A percentile compares a stretch with the other conserved stretches of the same genome.
phyloP scores from a whole-genome alignment of 1,140 invertebrate species.

The Coptotermes formosanus region DNA sequence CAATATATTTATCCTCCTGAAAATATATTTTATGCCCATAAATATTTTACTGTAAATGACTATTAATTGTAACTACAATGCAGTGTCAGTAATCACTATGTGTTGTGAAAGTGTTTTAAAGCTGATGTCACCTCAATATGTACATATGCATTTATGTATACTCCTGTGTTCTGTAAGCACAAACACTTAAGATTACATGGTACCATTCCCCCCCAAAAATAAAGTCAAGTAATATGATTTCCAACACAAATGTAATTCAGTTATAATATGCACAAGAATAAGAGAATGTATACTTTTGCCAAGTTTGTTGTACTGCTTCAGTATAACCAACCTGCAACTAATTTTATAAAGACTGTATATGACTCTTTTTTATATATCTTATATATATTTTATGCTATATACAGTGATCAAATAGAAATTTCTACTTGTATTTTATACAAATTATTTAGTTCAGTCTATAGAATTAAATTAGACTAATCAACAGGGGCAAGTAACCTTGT shows the following conservation, averaged over 20 bases:
- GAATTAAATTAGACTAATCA: too few species aligned
- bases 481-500: too few species aligned
- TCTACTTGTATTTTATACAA: background rate
- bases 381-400: background rate
- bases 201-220: background rate
- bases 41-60: constrained; percentile 9
- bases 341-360: background rate
- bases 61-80: background rate
- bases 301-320: background rate
- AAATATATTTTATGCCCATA: constrained; percentile 19
- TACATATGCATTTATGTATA: background rate
- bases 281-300: background rate
- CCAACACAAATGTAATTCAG: background rate
- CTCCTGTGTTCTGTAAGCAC: background rate
- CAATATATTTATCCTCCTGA: constrained; percentile 11
- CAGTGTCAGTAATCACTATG: background rate
- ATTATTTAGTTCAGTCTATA: background rate
- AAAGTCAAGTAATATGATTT: background rate
- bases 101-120: background rate
- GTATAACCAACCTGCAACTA: background rate
- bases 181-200: constrained; percentile 14
- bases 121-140: background rate
- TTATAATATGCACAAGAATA: background rate
- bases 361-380: too few species aligned
- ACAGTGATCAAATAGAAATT: background rate